A percentile compares a stretch with the other conserved stretches of the same genome.
These are phyloP conservation scores for Antidorcas marsupialis DNA, from an alignment of 2,113 vertebrate genomes.

Conservation along the genomic window DNA sequence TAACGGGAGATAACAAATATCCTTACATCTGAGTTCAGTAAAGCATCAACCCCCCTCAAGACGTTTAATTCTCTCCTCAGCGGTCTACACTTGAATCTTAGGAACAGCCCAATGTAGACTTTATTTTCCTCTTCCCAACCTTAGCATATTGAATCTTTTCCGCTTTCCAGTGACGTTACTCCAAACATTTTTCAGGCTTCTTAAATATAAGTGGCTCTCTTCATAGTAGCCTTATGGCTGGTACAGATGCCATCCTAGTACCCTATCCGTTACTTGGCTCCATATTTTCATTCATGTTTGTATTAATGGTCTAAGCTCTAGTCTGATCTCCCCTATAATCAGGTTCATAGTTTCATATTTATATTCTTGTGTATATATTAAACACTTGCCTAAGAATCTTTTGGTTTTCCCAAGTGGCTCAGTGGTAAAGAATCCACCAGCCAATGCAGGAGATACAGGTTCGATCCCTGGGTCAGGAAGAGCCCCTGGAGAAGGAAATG, in stretches of 20 bases:
- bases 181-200: neutral
- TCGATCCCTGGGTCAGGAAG: neutral
- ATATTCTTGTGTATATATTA: neutral
- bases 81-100: neutral
- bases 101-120: neutral
- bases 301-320: neutral
- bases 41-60: neutral
- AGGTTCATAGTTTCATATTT: neutral
- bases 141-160: neutral
- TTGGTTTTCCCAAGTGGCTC: neutral
- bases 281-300: neutral
- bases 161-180: neutral
- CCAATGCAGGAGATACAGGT: neutral
- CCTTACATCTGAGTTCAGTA: neutral
- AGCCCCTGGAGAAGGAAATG: neutral
- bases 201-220: neutral
- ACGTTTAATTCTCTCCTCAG: neutral
- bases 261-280: neutral
- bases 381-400: neutral
- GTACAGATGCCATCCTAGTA: too few relatives aligned
- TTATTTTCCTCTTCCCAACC: neutral
- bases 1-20: neutral
- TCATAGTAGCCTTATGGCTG: neutral
- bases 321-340: neutral
- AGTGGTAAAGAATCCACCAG: neutral